Percentiles rank a stretch among this genome's conserved stretches.
phyloP scores from a whole-genome alignment of 2,113 vertebrate genomes.

The Urocitellus parryii region DNA sequence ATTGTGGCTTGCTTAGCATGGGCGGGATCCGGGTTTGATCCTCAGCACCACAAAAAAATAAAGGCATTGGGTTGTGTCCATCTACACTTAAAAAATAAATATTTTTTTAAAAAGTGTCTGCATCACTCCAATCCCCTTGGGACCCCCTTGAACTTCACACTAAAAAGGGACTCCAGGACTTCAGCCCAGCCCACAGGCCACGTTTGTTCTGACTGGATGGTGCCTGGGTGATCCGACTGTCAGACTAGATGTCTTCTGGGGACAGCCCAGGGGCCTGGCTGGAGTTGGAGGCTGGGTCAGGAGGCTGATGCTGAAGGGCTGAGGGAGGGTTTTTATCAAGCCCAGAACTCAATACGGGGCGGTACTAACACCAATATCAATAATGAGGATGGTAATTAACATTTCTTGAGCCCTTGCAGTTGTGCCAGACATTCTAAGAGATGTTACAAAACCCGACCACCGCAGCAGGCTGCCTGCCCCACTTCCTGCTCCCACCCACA shows the following conservation, averaged over 20 bases:
- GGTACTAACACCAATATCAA: background rate
- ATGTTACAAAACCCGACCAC: background rate
- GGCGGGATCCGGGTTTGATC: too few relatives aligned
- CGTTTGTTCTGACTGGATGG: background rate
- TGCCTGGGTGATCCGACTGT: background rate
- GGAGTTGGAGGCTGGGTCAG: background rate
- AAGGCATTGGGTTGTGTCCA: too few relatives aligned
- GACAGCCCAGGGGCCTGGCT: background rate
- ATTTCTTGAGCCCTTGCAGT: background rate
- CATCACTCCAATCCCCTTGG: background rate
- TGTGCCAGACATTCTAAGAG: background rate
- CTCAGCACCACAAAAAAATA: too few relatives aligned
- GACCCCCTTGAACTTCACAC: background rate
- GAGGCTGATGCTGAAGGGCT: background rate
- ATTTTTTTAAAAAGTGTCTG: background rate
- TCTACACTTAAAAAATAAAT: too few relatives aligned
- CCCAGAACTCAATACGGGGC: background rate
- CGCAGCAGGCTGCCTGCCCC: background rate
- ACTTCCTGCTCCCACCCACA: background rate
- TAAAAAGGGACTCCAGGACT: background rate
- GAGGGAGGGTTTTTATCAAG: background rate
- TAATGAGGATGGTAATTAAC: background rate
- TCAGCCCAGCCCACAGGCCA: background rate
- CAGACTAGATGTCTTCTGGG: background rate
- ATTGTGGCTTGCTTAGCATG: too few relatives aligned